Conservation (phyloP, 2,888 invertebrate genomes). For the Apodemia duryi region DNA sequence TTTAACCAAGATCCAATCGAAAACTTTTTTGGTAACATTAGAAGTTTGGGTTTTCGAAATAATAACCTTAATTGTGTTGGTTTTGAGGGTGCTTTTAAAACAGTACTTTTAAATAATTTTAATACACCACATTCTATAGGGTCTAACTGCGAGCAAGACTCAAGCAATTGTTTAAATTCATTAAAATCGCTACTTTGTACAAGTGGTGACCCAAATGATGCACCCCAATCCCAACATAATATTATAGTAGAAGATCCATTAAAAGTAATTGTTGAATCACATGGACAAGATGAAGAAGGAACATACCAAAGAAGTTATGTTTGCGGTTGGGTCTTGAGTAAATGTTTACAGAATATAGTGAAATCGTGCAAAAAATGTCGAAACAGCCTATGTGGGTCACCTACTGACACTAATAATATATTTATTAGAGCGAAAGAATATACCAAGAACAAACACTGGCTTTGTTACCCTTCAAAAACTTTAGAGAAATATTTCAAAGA, state of each 20-base stretch:
- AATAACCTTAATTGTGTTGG: slow-evolving; percentile 7
- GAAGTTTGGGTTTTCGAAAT: slow-evolving; percentile 22
- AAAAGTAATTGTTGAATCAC: too few relatives aligned
- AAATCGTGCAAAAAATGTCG: neutral
- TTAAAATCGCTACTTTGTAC: too few relatives aligned
- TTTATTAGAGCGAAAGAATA: neutral
- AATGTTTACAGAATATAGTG: neutral
- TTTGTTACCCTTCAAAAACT: neutral
- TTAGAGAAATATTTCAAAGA: neutral
- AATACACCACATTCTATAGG: too few relatives aligned
- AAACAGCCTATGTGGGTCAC: neutral
- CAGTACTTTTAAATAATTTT: slow-evolving; percentile 22
- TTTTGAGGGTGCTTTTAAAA: slow-evolving; percentile 20
- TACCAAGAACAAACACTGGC: slow-evolving; percentile 1
- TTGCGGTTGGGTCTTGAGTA: slow-evolving; percentile 1
- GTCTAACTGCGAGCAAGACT: too few relatives aligned
- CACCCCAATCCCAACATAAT: too few relatives aligned
- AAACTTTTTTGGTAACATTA: slow-evolving; percentile 23
- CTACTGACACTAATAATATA: neutral
- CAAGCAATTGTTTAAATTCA: too few relatives aligned
- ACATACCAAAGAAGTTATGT: neutral
- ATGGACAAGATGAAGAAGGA: neutral
- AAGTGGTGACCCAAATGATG: too few relatives aligned
- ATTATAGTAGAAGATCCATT: neutral
- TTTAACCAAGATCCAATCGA: slow-evolving; percentile 25